Evolutionary conservation across 1,140 invertebrate genomes (phyloP), one percentile per base, ranked within the genome.

Genomic region (Forficula auricularia): DNA sequence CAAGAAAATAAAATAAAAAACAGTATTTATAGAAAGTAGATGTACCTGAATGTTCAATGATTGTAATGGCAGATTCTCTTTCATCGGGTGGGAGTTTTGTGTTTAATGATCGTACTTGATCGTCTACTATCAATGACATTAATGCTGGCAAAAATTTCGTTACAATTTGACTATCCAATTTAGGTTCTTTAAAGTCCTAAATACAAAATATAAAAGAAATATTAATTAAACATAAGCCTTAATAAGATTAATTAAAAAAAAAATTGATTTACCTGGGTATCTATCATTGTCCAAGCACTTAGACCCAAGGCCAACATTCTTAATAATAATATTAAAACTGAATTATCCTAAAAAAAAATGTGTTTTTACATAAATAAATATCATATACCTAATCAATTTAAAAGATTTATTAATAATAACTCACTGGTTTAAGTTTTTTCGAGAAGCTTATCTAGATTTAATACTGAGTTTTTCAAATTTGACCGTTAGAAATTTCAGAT

Each of bases 221-320:
- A 45, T 12, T 12, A 15, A 14, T 32, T 9, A 32, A 9, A 9
- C 9, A n/a, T 32, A 32, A n/a, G 31, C 31, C 31, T 32, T n/a
- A n/a, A n/a, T n/a, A n/a, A n/a, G n/a, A n/a, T 27, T 27, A 27
- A 27, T 27, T 4, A 10, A 27, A 27, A 6, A 27, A 27, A 6
- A 6, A 6, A 27, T 6, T 27, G 4, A 6, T 50, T 33, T 42
- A 67, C 59, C 56, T 74, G 88, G 13, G 84, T 86, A 58, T 94
- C 85, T 47, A 97, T 94, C 82, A 98, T 96, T 30, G 89, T 79
- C 90, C 90, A 96, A 3, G 90, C 84, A 57, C 87, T 88, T 10
- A 97, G 64, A 4, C 91, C 91, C 31, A 97, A 61, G 3, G 85
- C 79, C 38, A 97, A 65, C 88, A 97, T 92, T 55, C 92, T 67